These are phyloP conservation scores for Acanthosepion pharaonis DNA, from an alignment of 2,888 invertebrate genomes.

Conservation along the genomic window DNA sequence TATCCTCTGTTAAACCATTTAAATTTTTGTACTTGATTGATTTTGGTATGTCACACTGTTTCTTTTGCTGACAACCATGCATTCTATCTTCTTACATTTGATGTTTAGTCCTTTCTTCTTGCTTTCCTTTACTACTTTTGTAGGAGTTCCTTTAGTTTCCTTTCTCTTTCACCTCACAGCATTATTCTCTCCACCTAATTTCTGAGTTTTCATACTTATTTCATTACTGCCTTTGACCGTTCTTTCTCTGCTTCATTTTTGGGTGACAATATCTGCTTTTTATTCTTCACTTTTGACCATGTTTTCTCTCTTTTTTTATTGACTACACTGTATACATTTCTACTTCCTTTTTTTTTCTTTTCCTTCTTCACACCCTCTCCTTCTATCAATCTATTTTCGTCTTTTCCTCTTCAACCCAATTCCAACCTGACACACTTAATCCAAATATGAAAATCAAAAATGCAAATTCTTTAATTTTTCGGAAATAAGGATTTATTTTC, in stretches of 20 bases:
- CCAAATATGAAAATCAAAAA: background rate
- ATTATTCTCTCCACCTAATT: no score
- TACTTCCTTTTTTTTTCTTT: background rate
- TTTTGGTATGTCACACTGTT: no score
- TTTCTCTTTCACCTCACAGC: background rate
- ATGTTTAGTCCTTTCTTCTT: background rate
- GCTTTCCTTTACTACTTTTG: background rate
- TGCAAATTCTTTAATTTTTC: background rate
- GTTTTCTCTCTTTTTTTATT: background rate
- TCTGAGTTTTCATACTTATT: no score
- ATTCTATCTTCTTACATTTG: no score
- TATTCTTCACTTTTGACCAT: no score
- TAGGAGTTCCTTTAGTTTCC: background rate
- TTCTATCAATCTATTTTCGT: background rate
- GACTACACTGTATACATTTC: background rate
- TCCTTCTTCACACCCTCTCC: background rate
- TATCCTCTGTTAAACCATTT: no score
- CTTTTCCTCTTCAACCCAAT: background rate
- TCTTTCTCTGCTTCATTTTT: background rate
- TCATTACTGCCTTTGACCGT: no score
- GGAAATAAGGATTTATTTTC: slow-evolving; percentile 10
- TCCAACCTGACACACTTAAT: background rate
- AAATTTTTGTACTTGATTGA: no score
- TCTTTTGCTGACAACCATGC: no score
- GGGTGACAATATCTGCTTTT: no score